These are phyloP conservation scores for Amphiprion ocellaris DNA, from an alignment of 2,113 vertebrate genomes.

Conservation along the genomic window DNA sequence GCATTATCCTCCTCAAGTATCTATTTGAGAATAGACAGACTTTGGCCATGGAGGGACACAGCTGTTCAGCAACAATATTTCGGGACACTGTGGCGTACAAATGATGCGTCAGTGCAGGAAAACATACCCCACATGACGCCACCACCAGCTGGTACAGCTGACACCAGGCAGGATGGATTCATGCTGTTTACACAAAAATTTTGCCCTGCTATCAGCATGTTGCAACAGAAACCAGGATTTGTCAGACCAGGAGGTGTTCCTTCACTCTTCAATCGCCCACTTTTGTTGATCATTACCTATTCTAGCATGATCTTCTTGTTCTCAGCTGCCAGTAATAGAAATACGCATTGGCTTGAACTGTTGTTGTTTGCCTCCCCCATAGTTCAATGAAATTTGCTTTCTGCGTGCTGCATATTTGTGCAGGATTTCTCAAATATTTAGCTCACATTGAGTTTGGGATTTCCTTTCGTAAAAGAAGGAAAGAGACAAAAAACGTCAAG, in stretches of 20 bases:
- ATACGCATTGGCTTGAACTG: neutral
- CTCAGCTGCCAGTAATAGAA: constrained; percentile 11
- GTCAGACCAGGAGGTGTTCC: constrained; percentile 41
- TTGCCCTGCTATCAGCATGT: constrained; percentile 26
- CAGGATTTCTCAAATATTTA: neutral
- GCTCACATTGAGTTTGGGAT: neutral
- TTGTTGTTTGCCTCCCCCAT: neutral
- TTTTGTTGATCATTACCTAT: constrained; percentile 29
- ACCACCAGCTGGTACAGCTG: constrained; percentile 60
- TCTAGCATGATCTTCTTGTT: constrained; percentile 2
- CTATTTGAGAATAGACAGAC: neutral
- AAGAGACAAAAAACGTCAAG: neutral
- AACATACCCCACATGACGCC: constrained; percentile 63
- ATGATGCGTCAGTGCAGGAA: constrained; percentile 56
- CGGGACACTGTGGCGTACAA: constrained; percentile 52
- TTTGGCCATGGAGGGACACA: constrained; percentile 39
- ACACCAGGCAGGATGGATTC: constrained; percentile 53
- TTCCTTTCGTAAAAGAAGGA: neutral
- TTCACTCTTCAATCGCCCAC: constrained; percentile 25
- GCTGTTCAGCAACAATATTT: constrained; percentile 59
- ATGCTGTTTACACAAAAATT: constrained; percentile 51
- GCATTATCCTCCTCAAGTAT: constrained; percentile 22
- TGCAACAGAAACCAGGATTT: constrained; percentile 43
- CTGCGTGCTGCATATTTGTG: neutral
- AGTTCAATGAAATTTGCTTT: constrained; percentile 5